Conservation (phyloP, 2,888 invertebrate genomes). For the Acronicta psi region DNA sequence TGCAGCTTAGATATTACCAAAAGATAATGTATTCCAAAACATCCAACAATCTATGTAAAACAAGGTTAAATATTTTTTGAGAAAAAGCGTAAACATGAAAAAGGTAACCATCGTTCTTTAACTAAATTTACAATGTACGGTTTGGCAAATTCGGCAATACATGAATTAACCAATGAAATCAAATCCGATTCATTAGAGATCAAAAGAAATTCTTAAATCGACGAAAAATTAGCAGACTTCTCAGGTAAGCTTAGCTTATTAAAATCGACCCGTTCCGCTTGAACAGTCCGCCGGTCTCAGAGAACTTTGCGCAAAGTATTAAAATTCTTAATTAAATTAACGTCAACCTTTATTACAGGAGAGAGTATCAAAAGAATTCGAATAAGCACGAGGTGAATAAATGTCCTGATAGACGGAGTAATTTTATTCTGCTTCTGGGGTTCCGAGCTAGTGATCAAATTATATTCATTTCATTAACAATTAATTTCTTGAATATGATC, state of each 20-base stretch:
- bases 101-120: no score
- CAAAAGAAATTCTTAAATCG: slow-evolving; percentile 20
- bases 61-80: no score
- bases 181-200: slow-evolving; percentile 8
- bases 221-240: slow-evolving; percentile 15
- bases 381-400: slow-evolving; percentile 45
- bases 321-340: slow-evolving; percentile 77
- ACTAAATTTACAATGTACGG: background rate
- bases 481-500: no score
- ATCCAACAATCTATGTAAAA: no score
- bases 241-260: slow-evolving; percentile 32
- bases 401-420: background rate
- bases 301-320: slow-evolving; percentile 65
- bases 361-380: slow-evolving; percentile 57
- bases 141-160: background rate
- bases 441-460: background rate
- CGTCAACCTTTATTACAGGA: slow-evolving; percentile 48
- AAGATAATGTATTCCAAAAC: no score
- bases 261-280: slow-evolving; percentile 28
- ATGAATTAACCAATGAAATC: background rate
- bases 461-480: no score
- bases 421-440: background rate
- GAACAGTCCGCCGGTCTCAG: slow-evolving; percentile 32
- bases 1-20: no score
- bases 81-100: no score